Base-by-base conservation (phyloP, 2,888 invertebrate species). In the Caenorhabditis sp. region DNA sequence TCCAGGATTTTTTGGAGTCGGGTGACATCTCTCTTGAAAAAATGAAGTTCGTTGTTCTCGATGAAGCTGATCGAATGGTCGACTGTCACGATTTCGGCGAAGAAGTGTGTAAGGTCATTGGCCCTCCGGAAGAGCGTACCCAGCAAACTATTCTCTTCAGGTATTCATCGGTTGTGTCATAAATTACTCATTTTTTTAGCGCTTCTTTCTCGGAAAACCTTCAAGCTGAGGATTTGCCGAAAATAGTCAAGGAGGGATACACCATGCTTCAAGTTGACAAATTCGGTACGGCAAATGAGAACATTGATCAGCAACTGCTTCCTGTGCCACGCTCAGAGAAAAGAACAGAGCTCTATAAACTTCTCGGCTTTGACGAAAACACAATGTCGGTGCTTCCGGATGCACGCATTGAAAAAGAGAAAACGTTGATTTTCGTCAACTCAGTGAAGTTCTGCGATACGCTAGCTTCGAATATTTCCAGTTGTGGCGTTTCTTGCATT, bases 21-120 rank as follows among this genome's bases (percentile, higher is more conserved):
- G 69, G 58, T 19, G 68, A 79, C 4, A 41, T 82, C 5, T 26
- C 74, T 35, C 56, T 82, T 2, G 26, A 35, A 0, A 82, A 82
- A 28, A 44, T 82, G 56, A 75, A 72, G 31, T 74, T 66, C 28
- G 24, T 79, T n/a, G 82, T 82, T n/a, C 69, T 82, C 3, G 82
- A 82, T 41, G 82, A 82, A 63, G 82, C 77, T 38, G 82, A 82
- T 38, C 68, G 82, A 8, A 82, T 82, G 82, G 79, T 82, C 1
- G 69, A 77, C 10, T 38, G 35, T 16, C 38, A 31, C 12, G 79
- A 82, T 31, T 82, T 82, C 31, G 82, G 82, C 61, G 66, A 74
- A 26, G 82, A 82, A 63, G 74, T 82, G 1, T 35, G n/a, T 2
- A 66, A 74, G 10, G 24, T 82, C 2, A 38, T 82, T 26, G 79